These are phyloP conservation scores for Odocoileus hemionus DNA, from an alignment of 2,113 vertebrate genomes.

Conservation along the genomic window DNA sequence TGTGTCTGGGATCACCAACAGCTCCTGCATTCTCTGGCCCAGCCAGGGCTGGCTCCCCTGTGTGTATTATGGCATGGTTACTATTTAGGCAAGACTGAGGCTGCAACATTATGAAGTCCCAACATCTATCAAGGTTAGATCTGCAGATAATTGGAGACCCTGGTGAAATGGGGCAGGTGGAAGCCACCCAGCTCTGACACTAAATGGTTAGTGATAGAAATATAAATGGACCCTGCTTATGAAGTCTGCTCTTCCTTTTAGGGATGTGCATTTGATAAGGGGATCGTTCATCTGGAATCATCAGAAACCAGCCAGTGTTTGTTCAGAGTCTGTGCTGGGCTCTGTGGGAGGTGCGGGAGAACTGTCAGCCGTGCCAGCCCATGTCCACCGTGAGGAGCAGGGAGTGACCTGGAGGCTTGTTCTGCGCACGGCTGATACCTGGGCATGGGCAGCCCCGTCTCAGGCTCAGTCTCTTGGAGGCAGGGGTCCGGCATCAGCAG, in stretches of 20 bases:
- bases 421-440: neutral
- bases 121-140: neutral
- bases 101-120: neutral
- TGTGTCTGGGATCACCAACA: neutral
- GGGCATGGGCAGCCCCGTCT: accelerated
- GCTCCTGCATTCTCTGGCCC: neutral
- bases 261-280: neutral
- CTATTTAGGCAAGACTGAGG: neutral
- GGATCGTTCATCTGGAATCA: neutral
- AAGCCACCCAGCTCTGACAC: neutral
- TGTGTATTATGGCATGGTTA: neutral
- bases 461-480: neutral
- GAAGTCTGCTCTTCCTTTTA: neutral
- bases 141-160: neutral
- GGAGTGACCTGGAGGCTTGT: neutral
- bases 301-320: neutral
- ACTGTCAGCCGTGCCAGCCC: accelerated
- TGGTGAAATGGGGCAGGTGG: neutral
- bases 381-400: accelerated
- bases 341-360: neutral
- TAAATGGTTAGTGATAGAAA: neutral
- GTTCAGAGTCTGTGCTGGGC: neutral
- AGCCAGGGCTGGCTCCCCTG: neutral
- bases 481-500: neutral
- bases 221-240: neutral